Base-by-base conservation (phyloP, 2,888 invertebrate species). In the Vandiemenella viatica region DNA sequence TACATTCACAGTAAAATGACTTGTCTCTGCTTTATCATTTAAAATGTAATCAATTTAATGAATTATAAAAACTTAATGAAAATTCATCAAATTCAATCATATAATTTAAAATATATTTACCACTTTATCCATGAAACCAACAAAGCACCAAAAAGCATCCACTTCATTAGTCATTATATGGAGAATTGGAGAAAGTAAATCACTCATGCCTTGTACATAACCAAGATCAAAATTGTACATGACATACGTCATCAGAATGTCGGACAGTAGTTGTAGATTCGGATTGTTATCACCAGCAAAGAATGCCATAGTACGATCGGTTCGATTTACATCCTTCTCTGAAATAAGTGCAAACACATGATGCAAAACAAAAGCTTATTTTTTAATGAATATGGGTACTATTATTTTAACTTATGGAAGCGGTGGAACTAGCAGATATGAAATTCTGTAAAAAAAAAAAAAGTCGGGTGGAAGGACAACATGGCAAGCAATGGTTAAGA, bases 211-310 rank as follows among this genome's bases (percentile, higher is more conserved):
- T 66, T 90, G 90, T 2, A 90, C 90, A 60, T 90, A 91, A 13
- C 91, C 97, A 58, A 98, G 71, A 69, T 98, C 96, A 65, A 97
- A 97, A 71, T 97, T 93, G 64, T 92, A 96, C 96, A 97, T 96
- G 37, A 92, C 85, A 63, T 97, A 98, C 0, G 97, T 97, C 90
- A 97, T 90, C 3, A 98, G 74, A 56, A 98, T 89, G 62, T 96
- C 92, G 58, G 87, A 80, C 3, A 98, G 67, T 13, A 85, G 74
- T 50, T 76, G 72, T 46, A 97, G 67, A 66, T 97, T 93, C 0
- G 84, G 79, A 67, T 96, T 96, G 58, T 88, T 79, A 54, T 93
- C 92, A 1, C 95, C 96, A n/a, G 88, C 81, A 66, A 82, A 98
- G 67, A 85, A 97, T 6, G 83, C 79, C 59, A 89, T 80, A 0